Percentiles rank a stretch among this genome's conserved stretches.
Conservation (phyloP, 2,113 vertebrate species). For the Mungos mungo region DNA sequence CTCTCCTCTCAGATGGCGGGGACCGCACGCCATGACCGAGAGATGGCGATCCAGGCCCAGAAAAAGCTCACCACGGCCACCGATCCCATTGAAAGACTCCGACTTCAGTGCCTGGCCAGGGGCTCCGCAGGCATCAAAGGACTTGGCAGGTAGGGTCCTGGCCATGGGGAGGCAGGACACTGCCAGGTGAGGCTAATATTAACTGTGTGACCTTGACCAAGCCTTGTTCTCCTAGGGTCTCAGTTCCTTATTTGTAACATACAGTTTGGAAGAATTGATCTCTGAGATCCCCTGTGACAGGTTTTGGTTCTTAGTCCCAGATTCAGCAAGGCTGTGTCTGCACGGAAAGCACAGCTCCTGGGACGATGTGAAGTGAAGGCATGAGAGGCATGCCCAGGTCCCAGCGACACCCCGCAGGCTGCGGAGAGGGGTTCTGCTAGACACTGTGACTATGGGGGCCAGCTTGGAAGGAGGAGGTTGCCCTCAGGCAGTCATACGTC, state of each 20-base stretch:
- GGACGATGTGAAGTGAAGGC: neutral
- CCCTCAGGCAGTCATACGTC: neutral
- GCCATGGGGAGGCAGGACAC: rapidly evolving
- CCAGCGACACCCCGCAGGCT: neutral
- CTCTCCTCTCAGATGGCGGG: constrained; percentile 88
- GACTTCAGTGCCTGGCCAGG: constrained; percentile 90
- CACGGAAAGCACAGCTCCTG: too few relatives aligned
- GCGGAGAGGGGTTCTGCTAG: rapidly evolving
- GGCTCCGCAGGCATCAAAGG: constrained; percentile 97
- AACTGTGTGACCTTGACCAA: neutral
- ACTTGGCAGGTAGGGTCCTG: constrained; percentile 87
- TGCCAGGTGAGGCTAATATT: neutral
- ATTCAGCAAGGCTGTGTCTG: neutral
- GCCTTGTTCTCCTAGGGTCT: neutral
- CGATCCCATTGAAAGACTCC: constrained; percentile 90
- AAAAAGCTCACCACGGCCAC: constrained; percentile 82
- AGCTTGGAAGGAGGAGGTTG: neutral
- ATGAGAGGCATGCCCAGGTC: neutral
- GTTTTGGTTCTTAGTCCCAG: neutral
- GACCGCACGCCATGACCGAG: constrained; percentile 92
- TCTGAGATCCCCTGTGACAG: neutral
- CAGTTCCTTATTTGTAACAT: neutral
- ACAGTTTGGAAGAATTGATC: neutral
- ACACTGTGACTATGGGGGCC: neutral
- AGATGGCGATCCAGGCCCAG: constrained; percentile 90